These are phyloP conservation scores for Syndactyla subalaris DNA, from an alignment of 2,797 vertebrate species.

Conservation along the genomic window DNA sequence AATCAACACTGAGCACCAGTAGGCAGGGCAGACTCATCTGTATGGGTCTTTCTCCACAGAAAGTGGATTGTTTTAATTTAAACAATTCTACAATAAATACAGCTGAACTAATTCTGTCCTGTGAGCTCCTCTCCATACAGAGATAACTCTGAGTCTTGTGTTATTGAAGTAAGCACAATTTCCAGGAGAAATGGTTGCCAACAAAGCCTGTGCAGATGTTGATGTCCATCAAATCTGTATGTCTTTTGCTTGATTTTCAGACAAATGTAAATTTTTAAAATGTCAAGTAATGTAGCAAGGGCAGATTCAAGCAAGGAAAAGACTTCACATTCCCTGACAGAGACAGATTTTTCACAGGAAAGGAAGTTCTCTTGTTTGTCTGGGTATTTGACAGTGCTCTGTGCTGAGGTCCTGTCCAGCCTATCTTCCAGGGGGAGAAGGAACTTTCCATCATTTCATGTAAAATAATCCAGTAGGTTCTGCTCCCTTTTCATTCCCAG, in stretches of 20 bases:
- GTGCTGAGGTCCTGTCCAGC: neutral
- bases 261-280: conserved; percentile 46
- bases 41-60: conserved; percentile 42
- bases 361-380: neutral
- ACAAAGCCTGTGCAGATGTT: conserved; percentile 64
- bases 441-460: conserved; percentile 38
- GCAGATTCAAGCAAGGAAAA: neutral
- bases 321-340: neutral
- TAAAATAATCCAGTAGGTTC: conserved; percentile 67
- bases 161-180: neutral
- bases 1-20: conserved; percentile 76
- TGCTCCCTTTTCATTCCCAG: conserved; percentile 48
- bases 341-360: neutral
- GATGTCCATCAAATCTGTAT: conserved; percentile 34
- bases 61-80: conserved; percentile 64
- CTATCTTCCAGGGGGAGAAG: neutral
- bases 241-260: conserved; percentile 48
- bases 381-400: neutral
- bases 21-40: conserved; percentile 26
- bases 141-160: neutral
- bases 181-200: neutral
- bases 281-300: conserved; percentile 35
- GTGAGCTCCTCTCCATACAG: neutral
- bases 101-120: neutral
- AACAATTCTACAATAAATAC: conserved; percentile 27